A percentile compares a stretch with the other conserved stretches of the same genome.
These are phyloP conservation scores for Tortricodes alternella DNA, from an alignment of 2,888 invertebrate genomes.

Conservation along the genomic window DNA sequence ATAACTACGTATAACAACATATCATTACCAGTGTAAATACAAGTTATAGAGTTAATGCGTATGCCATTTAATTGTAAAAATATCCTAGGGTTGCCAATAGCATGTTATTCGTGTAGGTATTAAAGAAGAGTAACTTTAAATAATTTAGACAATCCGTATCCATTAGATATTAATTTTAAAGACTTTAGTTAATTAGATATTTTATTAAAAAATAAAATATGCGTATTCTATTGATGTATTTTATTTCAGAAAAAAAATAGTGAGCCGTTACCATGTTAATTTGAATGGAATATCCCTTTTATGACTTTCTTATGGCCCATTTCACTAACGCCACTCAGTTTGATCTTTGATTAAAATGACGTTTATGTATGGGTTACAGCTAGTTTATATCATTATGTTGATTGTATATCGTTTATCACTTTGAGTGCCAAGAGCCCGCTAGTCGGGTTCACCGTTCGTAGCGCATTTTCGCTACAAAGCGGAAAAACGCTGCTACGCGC, in stretches of 20 bases:
- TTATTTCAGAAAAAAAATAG: not conserved
- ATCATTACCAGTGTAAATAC: slow-evolving; percentile 26
- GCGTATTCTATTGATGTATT: slow-evolving; percentile 36
- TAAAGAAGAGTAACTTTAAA: slow-evolving; percentile 29
- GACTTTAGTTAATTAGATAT: slow-evolving; percentile 65
- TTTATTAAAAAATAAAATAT: slow-evolving; percentile 52
- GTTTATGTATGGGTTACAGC: too few relatives aligned
- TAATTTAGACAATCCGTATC: slow-evolving; percentile 53
- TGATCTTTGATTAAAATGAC: too few relatives aligned
- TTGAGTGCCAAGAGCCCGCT: too few relatives aligned
- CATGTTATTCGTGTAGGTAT: slow-evolving; percentile 10
- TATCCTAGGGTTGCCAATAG: slow-evolving; percentile 20
- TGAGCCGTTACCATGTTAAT: too few relatives aligned
- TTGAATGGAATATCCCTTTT: too few relatives aligned
- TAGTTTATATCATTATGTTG: too few relatives aligned
- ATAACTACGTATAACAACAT: slow-evolving; percentile 6
- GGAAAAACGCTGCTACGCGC: too few relatives aligned
- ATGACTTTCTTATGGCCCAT: too few relatives aligned
- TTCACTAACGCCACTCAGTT: too few relatives aligned
- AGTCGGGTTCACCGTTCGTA: too few relatives aligned
- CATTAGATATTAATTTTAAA: slow-evolving; percentile 53
- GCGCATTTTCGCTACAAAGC: too few relatives aligned
- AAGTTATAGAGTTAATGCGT: slow-evolving; percentile 22
- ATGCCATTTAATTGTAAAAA: slow-evolving; percentile 11
- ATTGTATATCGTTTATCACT: too few relatives aligned